Evolutionary conservation across 2,113 vertebrate species (phyloP).

Genomic region (Lutjanus erythropterus): DNA sequence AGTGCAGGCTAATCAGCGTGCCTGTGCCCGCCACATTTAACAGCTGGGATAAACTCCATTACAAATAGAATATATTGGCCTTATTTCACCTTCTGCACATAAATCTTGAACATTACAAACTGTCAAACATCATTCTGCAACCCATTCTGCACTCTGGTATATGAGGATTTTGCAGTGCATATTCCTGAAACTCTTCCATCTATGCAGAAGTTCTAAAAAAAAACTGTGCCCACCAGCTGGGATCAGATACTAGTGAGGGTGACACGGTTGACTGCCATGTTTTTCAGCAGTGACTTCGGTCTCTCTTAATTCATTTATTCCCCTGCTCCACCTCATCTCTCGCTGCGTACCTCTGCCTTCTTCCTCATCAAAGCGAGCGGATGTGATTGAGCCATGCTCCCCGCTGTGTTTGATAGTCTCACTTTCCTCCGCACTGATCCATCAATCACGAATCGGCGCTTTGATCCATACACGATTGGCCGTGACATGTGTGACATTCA

Average conservation of each 20-base stretch:
- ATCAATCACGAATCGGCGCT: conserved; percentile 51
- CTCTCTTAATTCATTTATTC: conserved; percentile 50
- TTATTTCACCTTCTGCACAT: conserved; percentile 12
- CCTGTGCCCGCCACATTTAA: conserved; percentile 20
- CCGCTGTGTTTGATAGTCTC: conserved; percentile 48
- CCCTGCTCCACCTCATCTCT: conserved; percentile 35
- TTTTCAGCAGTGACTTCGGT: conserved; percentile 33
- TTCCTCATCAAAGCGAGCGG: conserved; percentile 58
- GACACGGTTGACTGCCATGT: conserved; percentile 14
- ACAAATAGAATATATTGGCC: conserved; percentile 21
- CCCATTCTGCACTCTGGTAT: neutral
- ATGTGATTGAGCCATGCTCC: conserved; percentile 41
- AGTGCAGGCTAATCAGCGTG: conserved; percentile 14
- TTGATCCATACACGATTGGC: conserved; percentile 58
- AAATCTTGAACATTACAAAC: conserved; percentile 4
- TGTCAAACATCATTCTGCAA: neutral
- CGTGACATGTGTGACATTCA: conserved; percentile 46
- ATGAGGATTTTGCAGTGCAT: neutral
- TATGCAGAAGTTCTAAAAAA: conserved; percentile 10
- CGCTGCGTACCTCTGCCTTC: conserved; percentile 12
- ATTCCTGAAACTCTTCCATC: neutral
- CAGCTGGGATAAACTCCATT: conserved; percentile 21
- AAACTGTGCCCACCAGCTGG: neutral
- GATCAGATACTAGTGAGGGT: conserved; percentile 14
- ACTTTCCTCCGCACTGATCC: conserved; percentile 37